Percentiles rank a stretch among this genome's conserved stretches.
phyloP scores from a whole-genome alignment of 2,888 invertebrate species.

The Erebia ligea region DNA sequence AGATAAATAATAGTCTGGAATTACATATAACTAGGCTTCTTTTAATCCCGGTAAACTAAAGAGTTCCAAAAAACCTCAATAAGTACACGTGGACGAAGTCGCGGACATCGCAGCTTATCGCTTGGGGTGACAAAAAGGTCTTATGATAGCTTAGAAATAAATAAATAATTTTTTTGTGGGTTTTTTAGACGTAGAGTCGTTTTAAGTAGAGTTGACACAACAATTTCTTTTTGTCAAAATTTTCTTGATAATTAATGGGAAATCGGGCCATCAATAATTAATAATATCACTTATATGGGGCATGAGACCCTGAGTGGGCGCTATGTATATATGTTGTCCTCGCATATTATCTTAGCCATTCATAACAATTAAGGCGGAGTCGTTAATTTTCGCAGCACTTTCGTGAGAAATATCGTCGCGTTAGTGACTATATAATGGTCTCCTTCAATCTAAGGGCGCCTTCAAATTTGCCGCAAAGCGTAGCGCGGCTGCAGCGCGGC shows the following conservation, averaged over 20 bases:
- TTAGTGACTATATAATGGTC: slow-evolving; percentile 42
- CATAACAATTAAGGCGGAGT: slow-evolving; percentile 75
- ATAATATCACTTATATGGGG: slow-evolving; percentile 27
- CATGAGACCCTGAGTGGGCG: slow-evolving; percentile 38
- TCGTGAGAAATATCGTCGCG: slow-evolving; percentile 63
- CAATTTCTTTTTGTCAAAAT: not conserved
- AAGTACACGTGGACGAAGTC: no score
- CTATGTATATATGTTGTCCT: slow-evolving; percentile 41
- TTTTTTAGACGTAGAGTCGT: no score
- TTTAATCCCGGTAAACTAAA: no score
- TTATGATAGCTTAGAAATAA: no score
- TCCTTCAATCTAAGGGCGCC: slow-evolving; percentile 39
- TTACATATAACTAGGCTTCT: no score
- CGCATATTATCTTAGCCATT: slow-evolving; percentile 56
- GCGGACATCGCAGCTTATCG: no score
- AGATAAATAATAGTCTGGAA: no score
- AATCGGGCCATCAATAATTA: slow-evolving; percentile 30
- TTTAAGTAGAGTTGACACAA: not conserved
- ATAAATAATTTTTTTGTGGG: no score
- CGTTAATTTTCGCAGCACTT: slow-evolving; percentile 66
- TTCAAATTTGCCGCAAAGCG: no score
- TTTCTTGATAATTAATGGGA: slow-evolving; percentile 23
- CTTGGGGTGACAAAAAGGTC: no score
- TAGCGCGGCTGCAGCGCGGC: no score
- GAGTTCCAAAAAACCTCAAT: no score